A percentile compares a stretch with the other conserved stretches of the same genome.
These are phyloP conservation scores for human DNA, from an alignment of 2,113 vertebrate genomes.

Conservation along the genomic window GRCh38 chr2:147470501-147471000, in stretches of 20 bases:
- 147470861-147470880: background rate
- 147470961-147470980: background rate
- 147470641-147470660: slow-evolving; percentile 55
- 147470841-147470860: background rate
- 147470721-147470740: slow-evolving; percentile 39
- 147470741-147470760: slow-evolving; percentile 28
- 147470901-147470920: background rate
- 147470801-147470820: background rate
- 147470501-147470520: slow-evolving; percentile 52
- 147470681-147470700: slow-evolving; percentile 13
- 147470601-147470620: slow-evolving; percentile 57
- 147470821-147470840: background rate
- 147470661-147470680: slow-evolving; percentile 66
- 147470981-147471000: slow-evolving; percentile 9
- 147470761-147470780: slow-evolving; percentile 27
- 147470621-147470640: slow-evolving; percentile 61
- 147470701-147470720: slow-evolving; percentile 59
- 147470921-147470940: background rate
- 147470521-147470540: slow-evolving; percentile 70
- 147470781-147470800: background rate
- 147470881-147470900: slow-evolving; percentile 11
- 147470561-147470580: slow-evolving; percentile 67
- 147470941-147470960: background rate
- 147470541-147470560: slow-evolving; percentile 73
- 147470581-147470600: slow-evolving; percentile 72